Evolutionary conservation across 2,888 invertebrate genomes (phyloP), one percentile per base, ranked within the genome.

Genomic region (Idaea aversata): DNA sequence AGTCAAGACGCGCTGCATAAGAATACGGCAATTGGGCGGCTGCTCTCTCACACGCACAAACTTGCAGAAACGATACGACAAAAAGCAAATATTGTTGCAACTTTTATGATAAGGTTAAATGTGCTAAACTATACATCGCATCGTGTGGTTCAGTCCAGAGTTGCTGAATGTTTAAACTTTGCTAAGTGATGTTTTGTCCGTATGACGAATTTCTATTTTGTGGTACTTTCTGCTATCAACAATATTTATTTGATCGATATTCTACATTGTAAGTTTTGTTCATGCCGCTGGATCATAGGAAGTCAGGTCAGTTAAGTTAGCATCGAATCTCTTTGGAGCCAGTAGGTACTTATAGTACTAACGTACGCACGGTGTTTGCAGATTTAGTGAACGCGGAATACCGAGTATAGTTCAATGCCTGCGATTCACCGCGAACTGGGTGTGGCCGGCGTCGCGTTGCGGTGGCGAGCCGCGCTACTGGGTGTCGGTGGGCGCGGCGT

Each of bases 301-400:
- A 91, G 82, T 91, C 92, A 91, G 92, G 92, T 92, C 66, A 84
- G 90, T 88, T 66, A 15, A 5, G 61, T 58, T 38, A 15, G 7
- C 6, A 3, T 3, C 57, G 16, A 57, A 58, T 35, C 59, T 58
- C 15, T 4, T 13, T 57, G 15, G 7, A 3, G 15, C 7, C 15
- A 13, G n/a, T 58, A 5, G 7, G 15, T 58, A n/a, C n/a, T n/a
- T n/a, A 58, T 58, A 7, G 15, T 58, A 58, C 5, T 58, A 25
- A 5, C 58, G 15, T 58, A 15, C 58, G 58, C 15, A 5, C 6
- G 15, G 15, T 58, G 80, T 73, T 63, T 67, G 34, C 94, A 97
- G 97, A 97, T 95, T 96, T 96, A 96, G 97, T 95, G 95, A 97
- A 96, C 95, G 97, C 97, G 95, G 97, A 97, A 95, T 97, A 97